A percentile compares a stretch with the other conserved stretches of the same genome.
Conservation (phyloP, 1,140 invertebrate genomes). For the Pogonognathellus flavescens region DNA sequence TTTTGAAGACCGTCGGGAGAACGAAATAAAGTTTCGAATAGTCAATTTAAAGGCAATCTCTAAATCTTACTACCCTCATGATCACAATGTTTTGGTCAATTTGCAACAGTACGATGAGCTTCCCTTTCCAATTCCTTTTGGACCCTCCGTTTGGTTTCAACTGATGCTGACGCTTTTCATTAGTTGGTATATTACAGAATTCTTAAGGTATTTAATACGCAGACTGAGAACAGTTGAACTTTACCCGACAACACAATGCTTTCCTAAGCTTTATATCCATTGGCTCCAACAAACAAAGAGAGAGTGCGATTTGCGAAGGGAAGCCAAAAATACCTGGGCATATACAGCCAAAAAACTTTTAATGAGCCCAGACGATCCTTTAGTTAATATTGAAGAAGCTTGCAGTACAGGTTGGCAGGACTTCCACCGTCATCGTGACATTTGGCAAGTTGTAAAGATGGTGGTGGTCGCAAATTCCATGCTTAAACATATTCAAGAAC, state of each 20-base stretch:
- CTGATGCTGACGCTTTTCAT: not conserved
- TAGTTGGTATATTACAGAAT: not conserved
- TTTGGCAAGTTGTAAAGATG: not conserved
- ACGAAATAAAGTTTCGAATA: too few species aligned
- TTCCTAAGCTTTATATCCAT: slow-evolving; percentile 46
- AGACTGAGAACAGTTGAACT: not conserved
- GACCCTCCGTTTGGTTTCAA: not conserved
- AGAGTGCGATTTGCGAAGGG: slow-evolving; percentile 20
- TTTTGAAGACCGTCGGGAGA: too few species aligned
- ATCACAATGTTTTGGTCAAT: not conserved
- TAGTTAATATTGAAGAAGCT: slow-evolving; percentile 41
- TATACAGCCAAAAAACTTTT: slow-evolving; percentile 24
- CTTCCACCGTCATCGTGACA: not conserved
- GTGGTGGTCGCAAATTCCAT: not conserved
- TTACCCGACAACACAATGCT: slow-evolving; percentile 12
- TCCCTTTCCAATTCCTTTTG: slow-evolving; percentile 5
- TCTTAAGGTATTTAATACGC: not conserved
- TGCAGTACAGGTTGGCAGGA: not conserved
- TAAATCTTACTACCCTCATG: not conserved
- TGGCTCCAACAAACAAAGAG: slow-evolving; percentile 52
- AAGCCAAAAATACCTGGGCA: slow-evolving; percentile 51
- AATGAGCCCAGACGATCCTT: slow-evolving; percentile 51
- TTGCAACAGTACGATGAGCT: not conserved
- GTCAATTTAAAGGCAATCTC: not conserved
- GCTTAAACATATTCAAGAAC: not conserved